Conservation (phyloP, 2,113 vertebrate species). For the Brachirus orientalis region DNA sequence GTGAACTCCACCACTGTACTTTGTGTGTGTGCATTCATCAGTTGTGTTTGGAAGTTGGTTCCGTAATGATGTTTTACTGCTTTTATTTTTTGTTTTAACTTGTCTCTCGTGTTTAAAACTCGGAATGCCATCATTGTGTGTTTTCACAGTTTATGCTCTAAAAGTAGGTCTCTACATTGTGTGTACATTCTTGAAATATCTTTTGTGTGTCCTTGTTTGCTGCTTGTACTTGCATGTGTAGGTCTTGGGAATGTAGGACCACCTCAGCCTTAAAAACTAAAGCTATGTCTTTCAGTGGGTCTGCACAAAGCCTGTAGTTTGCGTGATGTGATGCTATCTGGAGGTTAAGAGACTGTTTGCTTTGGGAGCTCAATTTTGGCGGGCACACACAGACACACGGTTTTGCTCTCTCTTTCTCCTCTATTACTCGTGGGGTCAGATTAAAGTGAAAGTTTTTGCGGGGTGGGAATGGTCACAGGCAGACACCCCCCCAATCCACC, state of each 20-base stretch:
- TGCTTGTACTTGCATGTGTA: constrained; percentile 35
- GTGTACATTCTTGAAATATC: constrained; percentile 42
- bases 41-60: constrained; percentile 12
- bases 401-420: constrained; percentile 51
- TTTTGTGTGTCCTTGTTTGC: constrained; percentile 5
- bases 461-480: constrained; percentile 71
- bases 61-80: constrained; percentile 30
- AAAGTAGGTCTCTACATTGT: neutral
- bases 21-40: constrained; percentile 11
- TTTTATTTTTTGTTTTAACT: constrained; percentile 15
- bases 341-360: constrained; percentile 62
- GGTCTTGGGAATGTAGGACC: constrained; percentile 48
- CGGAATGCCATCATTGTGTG: constrained; percentile 6
- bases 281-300: constrained; percentile 36
- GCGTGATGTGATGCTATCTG: constrained; percentile 64
- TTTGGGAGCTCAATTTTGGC: constrained; percentile 48
- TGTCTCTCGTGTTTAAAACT: constrained; percentile 23
- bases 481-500: constrained; percentile 42
- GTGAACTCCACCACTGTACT: constrained; percentile 33
- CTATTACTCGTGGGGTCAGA: constrained; percentile 51
- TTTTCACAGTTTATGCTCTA: constrained; percentile 27
- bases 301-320: constrained; percentile 52
- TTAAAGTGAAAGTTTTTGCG: constrained; percentile 70
- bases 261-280: constrained; percentile 25
- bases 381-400: constrained; percentile 13